Conservation (phyloP, 2,888 invertebrate genomes). For the Noctua janthe region DNA sequence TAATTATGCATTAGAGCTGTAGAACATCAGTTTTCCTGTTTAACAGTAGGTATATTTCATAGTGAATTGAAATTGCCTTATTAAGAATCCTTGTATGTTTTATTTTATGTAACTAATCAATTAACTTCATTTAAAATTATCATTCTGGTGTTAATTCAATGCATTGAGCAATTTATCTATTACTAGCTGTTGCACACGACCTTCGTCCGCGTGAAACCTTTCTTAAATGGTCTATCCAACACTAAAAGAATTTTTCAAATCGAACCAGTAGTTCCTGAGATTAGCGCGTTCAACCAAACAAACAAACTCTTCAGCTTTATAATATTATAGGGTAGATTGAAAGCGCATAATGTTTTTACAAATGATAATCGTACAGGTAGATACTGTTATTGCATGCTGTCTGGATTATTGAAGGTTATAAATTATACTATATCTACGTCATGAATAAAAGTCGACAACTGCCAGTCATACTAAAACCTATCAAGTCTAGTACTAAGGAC, state of each 20-base stretch:
- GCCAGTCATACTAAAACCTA: not conserved
- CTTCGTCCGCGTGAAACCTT: too few relatives aligned
- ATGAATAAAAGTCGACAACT: not conserved
- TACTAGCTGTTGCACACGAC: not conserved
- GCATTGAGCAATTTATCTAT: not conserved
- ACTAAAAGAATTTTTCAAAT: too few relatives aligned
- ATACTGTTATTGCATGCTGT: too few relatives aligned
- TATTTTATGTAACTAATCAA: not conserved
- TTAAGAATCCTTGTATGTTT: conserved; percentile 8
- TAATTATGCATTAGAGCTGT: not conserved
- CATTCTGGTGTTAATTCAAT: not conserved
- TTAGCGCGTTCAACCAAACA: too few relatives aligned
- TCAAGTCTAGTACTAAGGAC: not conserved
- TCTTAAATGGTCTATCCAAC: too few relatives aligned
- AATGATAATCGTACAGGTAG: not conserved
- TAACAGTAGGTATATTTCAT: conserved; percentile 7
- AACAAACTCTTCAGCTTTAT: too few relatives aligned
- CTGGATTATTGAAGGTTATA: not conserved
- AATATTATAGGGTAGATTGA: not conserved
- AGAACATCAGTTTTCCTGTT: conserved; percentile 35
- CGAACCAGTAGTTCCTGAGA: too few relatives aligned
- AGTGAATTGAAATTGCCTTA: conserved; percentile 8
- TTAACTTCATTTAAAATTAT: conserved; percentile 7
- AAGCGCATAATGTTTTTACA: not conserved
- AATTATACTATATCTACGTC: not conserved